Evolutionary conservation across 2,113 vertebrate genomes (phyloP), one percentile per base, ranked within the genome.

Genomic region (Miniopterus natalensis): DNA sequence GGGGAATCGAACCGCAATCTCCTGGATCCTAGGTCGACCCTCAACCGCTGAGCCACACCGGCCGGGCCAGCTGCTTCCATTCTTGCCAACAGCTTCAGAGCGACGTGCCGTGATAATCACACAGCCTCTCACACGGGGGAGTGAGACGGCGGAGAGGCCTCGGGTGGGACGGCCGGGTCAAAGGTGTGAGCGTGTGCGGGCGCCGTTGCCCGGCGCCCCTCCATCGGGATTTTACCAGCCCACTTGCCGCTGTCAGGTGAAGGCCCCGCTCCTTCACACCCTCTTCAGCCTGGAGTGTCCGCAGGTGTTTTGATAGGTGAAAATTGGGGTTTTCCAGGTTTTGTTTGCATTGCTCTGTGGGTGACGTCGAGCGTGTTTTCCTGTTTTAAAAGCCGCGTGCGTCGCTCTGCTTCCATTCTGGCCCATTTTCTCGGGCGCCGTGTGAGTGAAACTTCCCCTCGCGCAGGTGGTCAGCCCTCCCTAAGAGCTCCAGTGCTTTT

Each of bases 171-270:
- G 4, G 53, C 71, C 21, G 53, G 55, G 27, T 9, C 42, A n/a
- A 3, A 49, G 71, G 45, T 1, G 3, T 15, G 6, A 27, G 45
- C n/a, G 0, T n/a, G 0, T 36, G 73, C 20, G 53, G 12, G 5
- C 14, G 40, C 12, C 2, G 13, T 29, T 0, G 4, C 42, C 40
- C 5, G 4, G 1, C 1, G 2, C 3, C 13, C 49, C 42, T 61
- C 59, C 25, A 29, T 29, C 11, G 59, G 59, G 25, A 61, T 61
- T 61, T 91, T 4, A 15, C 53, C 83, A 3, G 29, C 9, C 47
- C 14, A 0, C 15, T 31, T 36, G 36, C 51, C 31, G 0, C 25
- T 0, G 40, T 40, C 11, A 13, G 55, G 3, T 1, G 80, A 40
- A 4, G 65, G 15, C 47, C 10, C 2, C 1, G 2, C 14, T 14